Percentiles rank a stretch among this genome's conserved stretches.
phyloP scores from a whole-genome alignment of 2,797 vertebrate species.

The Pteronotus mesoamericanus region DNA sequence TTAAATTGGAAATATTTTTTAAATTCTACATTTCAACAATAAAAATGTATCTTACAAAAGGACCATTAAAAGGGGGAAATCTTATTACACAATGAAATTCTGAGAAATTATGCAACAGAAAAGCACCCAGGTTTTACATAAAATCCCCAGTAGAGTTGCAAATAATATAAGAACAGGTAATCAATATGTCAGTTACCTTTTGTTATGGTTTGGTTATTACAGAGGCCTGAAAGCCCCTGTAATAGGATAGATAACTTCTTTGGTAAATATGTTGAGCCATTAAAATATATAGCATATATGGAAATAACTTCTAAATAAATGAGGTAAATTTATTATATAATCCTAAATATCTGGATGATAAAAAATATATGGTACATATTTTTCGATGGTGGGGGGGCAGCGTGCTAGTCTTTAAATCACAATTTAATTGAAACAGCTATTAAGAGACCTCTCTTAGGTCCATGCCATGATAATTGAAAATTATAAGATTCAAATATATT shows the following conservation, averaged over 20 bases:
- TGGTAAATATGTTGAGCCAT: neutral
- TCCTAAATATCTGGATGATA: neutral
- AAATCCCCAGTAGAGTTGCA: neutral
- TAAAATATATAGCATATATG: neutral
- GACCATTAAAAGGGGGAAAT: neutral
- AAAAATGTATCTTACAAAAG: neutral
- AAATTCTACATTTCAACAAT: neutral
- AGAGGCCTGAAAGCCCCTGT: neutral
- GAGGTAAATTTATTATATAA: neutral
- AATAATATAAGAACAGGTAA: neutral
- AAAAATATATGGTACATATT: neutral
- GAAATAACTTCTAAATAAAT: neutral
- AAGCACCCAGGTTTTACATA: neutral
- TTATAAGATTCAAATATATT: neutral
- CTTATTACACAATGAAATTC: neutral
- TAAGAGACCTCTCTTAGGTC: neutral
- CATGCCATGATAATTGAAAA: neutral
- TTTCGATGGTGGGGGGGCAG: neutral
- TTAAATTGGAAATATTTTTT: slow-evolving; percentile 35
- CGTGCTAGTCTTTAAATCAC: neutral
- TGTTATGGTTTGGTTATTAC: neutral
- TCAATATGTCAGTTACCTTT: neutral
- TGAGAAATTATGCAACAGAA: neutral
- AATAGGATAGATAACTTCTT: neutral
- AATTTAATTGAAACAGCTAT: neutral